phyloP scores from a whole-genome alignment of 2,113 vertebrate genomes.

The Rhabdomys dilectus region DNA sequence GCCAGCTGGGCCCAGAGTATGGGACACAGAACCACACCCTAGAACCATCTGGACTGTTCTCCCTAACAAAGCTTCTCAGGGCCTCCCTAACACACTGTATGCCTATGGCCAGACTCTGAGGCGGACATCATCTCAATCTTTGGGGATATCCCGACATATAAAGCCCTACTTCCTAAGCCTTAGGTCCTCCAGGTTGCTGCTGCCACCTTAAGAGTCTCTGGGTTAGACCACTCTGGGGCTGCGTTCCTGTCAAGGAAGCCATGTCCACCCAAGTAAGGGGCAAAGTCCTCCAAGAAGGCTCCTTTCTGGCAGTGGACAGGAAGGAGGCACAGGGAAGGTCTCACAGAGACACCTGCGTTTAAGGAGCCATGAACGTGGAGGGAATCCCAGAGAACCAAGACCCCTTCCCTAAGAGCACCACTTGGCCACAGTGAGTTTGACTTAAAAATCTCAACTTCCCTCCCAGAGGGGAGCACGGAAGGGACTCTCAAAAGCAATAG shows the following conservation, averaged over 20 bases:
- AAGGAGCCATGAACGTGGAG: slow-evolving; percentile 69
- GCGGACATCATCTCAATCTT: background rate
- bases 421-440: background rate
- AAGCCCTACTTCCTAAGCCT: background rate
- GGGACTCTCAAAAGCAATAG: background rate
- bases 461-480: slow-evolving; percentile 64
- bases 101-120: background rate
- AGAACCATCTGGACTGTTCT: background rate
- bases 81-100: background rate
- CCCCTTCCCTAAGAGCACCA: background rate
- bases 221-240: background rate
- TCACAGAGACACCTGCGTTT: background rate
- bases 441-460: background rate
- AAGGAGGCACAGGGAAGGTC: background rate
- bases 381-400: slow-evolving; percentile 67
- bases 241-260: accelerated
- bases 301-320: background rate
- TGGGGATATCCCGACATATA: background rate
- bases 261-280: background rate
- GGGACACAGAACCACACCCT: background rate
- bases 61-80: background rate
- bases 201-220: background rate
- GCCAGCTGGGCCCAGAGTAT: background rate
- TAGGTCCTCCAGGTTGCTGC: background rate
- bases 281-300: background rate